Percentiles rank a stretch among this genome's conserved stretches.
Conservation (phyloP, 2,888 invertebrate genomes). For the Microchrysa polita region DNA sequence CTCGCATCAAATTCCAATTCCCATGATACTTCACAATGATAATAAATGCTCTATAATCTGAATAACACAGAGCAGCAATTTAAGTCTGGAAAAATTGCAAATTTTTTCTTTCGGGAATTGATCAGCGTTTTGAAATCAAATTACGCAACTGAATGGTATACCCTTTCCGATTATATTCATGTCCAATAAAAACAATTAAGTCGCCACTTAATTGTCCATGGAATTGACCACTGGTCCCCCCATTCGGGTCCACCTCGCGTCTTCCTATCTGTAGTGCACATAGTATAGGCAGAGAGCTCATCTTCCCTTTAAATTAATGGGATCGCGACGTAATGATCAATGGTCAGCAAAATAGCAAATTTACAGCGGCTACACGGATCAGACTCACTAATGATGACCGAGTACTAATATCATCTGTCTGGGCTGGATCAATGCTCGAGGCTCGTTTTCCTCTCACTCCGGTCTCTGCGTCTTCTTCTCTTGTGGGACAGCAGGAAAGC, state of each 20-base stretch:
- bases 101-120: background rate
- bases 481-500: background rate
- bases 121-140: background rate
- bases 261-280: background rate
- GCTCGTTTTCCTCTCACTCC: background rate
- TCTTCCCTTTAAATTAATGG: no score
- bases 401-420: background rate
- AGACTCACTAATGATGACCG: constrained; percentile 12
- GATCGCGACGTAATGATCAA: constrained; percentile 3
- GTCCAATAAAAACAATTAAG: constrained; percentile 14
- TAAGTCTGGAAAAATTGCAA: background rate
- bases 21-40: background rate
- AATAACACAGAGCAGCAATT: background rate
- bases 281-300: no score
- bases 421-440: background rate
- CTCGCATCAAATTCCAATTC: background rate
- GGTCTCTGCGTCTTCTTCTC: background rate
- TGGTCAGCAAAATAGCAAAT: background rate
- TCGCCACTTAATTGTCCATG: constrained; percentile 3
- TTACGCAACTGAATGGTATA: background rate
- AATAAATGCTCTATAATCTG: background rate
- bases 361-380: background rate
- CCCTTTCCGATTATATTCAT: background rate
- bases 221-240: background rate
- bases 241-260: background rate